A percentile compares a stretch with the other conserved stretches of the same genome.
Conservation (phyloP, 2,113 vertebrate genomes). For the Microtus montanus region DNA sequence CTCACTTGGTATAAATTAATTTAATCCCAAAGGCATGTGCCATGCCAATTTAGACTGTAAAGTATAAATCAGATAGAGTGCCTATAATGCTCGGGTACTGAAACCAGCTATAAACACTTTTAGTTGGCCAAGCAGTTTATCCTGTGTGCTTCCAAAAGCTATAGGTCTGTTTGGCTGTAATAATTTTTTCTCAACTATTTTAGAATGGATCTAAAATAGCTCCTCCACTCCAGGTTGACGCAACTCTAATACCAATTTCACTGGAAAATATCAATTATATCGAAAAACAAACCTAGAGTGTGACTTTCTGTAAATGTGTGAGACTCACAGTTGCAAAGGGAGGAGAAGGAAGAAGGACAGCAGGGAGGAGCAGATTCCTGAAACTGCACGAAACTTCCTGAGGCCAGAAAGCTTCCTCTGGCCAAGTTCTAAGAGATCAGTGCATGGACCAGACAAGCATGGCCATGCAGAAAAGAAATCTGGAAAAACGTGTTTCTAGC, state of each 20-base stretch:
- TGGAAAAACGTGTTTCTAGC: background rate
- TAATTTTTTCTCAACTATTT: background rate
- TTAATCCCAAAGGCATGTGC: conserved; percentile 67
- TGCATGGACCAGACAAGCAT: background rate
- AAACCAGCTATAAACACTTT: conserved; percentile 27
- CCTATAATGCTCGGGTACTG: conserved; percentile 18
- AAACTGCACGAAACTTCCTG: background rate
- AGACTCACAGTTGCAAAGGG: background rate
- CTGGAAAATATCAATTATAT: conserved; percentile 21
- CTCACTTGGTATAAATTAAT: conserved; percentile 69
- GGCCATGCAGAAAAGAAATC: conserved; percentile 4
- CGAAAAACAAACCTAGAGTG: background rate
- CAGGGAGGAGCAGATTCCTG: background rate
- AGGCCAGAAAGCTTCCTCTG: background rate
- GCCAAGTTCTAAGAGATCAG: background rate
- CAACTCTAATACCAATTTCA: background rate
- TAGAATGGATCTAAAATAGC: background rate
- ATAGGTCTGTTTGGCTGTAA: background rate
- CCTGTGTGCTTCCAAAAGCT: background rate
- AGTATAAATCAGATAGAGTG: conserved; percentile 59
- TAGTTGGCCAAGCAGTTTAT: conserved; percentile 11
- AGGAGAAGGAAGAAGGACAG: too few relatives aligned
- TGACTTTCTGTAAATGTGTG: background rate
- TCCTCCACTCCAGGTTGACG: background rate
- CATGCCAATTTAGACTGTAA: conserved; percentile 54